These are phyloP conservation scores for Heteractis magnifica DNA, from an alignment of 92 coral and sea anemone species.

Conservation along the genomic window DNA sequence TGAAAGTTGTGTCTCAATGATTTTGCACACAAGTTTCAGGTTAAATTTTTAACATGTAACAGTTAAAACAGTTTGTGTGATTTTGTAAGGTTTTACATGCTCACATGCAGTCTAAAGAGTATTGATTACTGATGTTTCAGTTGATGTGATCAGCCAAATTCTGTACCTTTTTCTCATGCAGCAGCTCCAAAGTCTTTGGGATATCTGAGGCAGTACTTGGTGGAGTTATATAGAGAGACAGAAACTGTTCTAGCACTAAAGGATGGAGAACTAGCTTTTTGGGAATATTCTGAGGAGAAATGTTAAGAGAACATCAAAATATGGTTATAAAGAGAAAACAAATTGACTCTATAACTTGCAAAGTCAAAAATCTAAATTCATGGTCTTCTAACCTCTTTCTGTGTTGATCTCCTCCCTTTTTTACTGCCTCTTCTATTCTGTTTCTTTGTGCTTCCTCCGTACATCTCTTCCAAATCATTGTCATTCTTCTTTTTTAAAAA, in stretches of 20 bases:
- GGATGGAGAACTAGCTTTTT: constrained; percentile 86
- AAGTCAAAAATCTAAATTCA: too few species aligned
- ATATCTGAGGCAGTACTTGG: constrained; percentile 77
- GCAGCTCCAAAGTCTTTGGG: constrained; percentile 62
- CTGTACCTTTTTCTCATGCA: constrained; percentile 73
- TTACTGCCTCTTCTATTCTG: constrained; percentile 64
- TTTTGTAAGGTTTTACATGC: too few species aligned
- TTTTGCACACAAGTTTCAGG: too few species aligned
- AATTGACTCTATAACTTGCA: too few species aligned
- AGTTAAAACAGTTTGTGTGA: too few species aligned
- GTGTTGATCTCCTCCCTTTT: constrained; percentile 64
- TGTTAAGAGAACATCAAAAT: neutral
- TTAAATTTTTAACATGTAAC: too few species aligned
- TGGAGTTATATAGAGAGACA: constrained; percentile 61
- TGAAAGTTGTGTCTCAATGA: too few species aligned
- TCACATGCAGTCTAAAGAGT: too few species aligned
- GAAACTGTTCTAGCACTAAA: constrained; percentile 75
- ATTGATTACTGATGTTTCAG: neutral
- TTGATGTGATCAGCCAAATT: neutral
- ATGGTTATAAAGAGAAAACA: neutral
- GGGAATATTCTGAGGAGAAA: constrained; percentile 42
- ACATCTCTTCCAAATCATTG: constrained; percentile 77
- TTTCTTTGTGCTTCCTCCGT: constrained; percentile 57
- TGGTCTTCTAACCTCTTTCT: constrained; percentile 55
- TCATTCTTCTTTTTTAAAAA: constrained; percentile 65